Percentiles rank a stretch among this genome's conserved stretches.
Evolutionary conservation across 2,113 vertebrate species (phyloP).

Genomic region (Tilapia sparmanii): DNA sequence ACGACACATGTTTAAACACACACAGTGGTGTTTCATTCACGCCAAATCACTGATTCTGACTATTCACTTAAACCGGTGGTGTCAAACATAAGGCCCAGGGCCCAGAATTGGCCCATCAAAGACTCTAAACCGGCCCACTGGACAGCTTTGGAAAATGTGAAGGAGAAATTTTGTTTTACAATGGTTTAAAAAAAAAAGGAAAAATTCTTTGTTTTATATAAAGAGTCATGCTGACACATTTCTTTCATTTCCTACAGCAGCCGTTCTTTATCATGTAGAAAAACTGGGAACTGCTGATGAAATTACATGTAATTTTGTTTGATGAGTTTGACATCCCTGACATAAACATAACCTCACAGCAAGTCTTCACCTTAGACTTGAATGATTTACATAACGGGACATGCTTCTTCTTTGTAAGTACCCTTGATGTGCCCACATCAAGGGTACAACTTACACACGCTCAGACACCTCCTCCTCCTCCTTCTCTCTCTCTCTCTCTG

Average conservation of each 20-base stretch:
- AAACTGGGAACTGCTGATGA: not conserved
- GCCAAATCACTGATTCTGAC: not conserved
- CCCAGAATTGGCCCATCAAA: not conserved
- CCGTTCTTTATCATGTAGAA: not conserved
- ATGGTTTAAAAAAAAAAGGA: not conserved
- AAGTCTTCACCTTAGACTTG: not conserved
- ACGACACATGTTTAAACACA: not conserved
- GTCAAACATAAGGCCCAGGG: not conserved
- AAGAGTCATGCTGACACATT: not conserved
- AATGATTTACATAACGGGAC: not conserved
- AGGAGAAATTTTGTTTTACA: not conserved
- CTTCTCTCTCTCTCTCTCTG: not conserved
- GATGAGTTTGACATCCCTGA: not conserved
- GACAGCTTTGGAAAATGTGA: not conserved
- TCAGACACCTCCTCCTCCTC: not conserved
- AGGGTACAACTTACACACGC: not conserved
- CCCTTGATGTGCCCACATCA: not conserved
- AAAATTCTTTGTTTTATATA: not conserved
- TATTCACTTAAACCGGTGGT: not conserved
- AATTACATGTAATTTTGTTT: not conserved
- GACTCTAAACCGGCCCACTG: not conserved
- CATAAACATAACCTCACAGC: not conserved
- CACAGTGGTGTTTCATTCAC: not conserved
- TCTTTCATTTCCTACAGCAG: not conserved
- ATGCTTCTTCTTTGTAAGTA: not conserved